These are phyloP conservation scores for Chydorus sphaericus DNA, from an alignment of 2,888 invertebrate genomes.

Conservation along the genomic window DNA sequence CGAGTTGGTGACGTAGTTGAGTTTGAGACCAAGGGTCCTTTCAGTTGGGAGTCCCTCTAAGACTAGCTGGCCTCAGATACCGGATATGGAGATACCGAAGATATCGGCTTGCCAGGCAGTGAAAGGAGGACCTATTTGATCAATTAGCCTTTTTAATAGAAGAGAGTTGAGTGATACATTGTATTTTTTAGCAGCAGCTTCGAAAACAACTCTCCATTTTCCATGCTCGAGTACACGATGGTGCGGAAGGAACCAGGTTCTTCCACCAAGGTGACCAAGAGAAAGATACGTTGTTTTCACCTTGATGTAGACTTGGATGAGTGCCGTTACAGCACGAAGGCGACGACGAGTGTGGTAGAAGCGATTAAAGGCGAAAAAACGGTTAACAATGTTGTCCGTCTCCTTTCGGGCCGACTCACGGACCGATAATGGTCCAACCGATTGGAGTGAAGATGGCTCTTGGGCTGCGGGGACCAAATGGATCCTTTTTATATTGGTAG, in stretches of 20 bases:
- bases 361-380: background rate
- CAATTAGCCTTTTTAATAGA: constrained; percentile 16
- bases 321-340: background rate
- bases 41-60: background rate
- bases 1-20: background rate
- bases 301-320: no score
- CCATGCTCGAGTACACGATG: no score
- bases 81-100: no score
- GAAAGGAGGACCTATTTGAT: constrained; percentile 13
- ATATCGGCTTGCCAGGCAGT: background rate
- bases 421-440: background rate
- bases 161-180: constrained; percentile 16
- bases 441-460: background rate
- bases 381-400: background rate
- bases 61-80: background rate
- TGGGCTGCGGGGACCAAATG: background rate
- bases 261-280: no score
- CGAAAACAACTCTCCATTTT: constrained; percentile 19
- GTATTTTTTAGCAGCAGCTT: constrained; percentile 16
- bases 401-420: background rate
- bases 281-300: no score
- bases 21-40: background rate
- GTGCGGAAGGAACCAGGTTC: constrained; percentile 4
- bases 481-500: no score
- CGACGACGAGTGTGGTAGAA: background rate